phyloP scores from a whole-genome alignment of 2,113 vertebrate genomes.

The Takifugu bimaculatus region DNA sequence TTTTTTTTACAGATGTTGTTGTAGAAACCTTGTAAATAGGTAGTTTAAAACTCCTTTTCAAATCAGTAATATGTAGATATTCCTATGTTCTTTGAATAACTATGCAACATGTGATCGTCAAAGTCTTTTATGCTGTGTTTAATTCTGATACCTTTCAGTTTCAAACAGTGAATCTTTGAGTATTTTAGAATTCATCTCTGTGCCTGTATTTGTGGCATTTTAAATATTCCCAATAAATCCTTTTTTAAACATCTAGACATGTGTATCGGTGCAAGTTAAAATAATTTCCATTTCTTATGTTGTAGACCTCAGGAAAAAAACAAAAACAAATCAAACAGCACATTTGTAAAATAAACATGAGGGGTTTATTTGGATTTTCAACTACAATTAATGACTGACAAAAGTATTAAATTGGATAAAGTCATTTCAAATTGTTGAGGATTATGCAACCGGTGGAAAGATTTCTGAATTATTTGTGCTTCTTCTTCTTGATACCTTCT shows the following conservation, averaged over 20 bases:
- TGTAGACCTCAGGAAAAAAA: not conserved
- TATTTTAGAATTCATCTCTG: not conserved
- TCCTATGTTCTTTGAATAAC: too few relatives aligned
- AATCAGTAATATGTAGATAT: too few relatives aligned
- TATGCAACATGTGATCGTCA: too few relatives aligned
- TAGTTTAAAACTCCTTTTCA: too few relatives aligned
- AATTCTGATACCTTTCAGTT: too few relatives aligned
- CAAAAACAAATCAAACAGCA: conserved; percentile 3
- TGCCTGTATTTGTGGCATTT: not conserved
- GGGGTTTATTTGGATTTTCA: conserved; percentile 27
- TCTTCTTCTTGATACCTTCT: conserved; percentile 86
- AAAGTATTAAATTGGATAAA: not conserved
- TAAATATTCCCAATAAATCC: not conserved
- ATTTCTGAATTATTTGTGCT: conserved; percentile 81
- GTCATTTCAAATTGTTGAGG: conserved; percentile 32
- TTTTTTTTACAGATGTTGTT: too few relatives aligned
- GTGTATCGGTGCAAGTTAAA: too few relatives aligned
- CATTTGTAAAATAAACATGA: conserved; percentile 23
- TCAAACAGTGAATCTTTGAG: conserved; percentile 70
- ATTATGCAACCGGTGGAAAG: conserved; percentile 4
- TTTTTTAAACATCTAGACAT: too few relatives aligned
- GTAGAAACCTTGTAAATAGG: too few relatives aligned
- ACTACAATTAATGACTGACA: too few relatives aligned
- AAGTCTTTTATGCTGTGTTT: too few relatives aligned
- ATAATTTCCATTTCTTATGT: not conserved